These are phyloP conservation scores for Turnix velox DNA, from an alignment of 2,113 vertebrate genomes.

Conservation along the genomic window DNA sequence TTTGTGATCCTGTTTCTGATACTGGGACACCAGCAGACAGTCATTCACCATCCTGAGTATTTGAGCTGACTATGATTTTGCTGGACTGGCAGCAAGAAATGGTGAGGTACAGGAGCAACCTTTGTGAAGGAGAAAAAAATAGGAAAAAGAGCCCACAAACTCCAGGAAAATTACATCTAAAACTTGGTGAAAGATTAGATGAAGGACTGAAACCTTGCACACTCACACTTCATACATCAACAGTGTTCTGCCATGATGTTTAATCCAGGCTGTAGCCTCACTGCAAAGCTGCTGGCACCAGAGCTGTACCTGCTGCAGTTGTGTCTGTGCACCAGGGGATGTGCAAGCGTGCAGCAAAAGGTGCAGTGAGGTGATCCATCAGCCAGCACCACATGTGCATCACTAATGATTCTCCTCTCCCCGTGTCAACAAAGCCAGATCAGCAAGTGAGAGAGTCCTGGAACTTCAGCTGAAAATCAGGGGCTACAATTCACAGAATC, in stretches of 20 bases:
- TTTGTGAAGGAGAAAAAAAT: neutral
- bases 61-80: neutral
- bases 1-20: neutral
- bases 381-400: accelerated
- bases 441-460: accelerated
- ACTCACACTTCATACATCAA: neutral
- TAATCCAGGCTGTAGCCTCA: neutral
- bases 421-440: neutral
- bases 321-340: neutral
- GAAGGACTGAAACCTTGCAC: neutral
- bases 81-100: neutral
- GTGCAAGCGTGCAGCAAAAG: neutral
- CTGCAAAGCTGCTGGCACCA: neutral
- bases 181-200: neutral
- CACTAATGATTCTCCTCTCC: accelerated
- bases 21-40: neutral
- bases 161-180: neutral
- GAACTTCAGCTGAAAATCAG: neutral
- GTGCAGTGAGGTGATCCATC: neutral
- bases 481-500: neutral
- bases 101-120: neutral
- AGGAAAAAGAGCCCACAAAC: neutral
- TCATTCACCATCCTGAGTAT: neutral
- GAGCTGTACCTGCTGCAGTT: neutral
- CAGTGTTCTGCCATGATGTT: accelerated